A percentile compares a stretch with the other conserved stretches of the same genome.
Evolutionary conservation across 2,888 invertebrate species (phyloP).

Genomic region (Pherbina coryleti): DNA sequence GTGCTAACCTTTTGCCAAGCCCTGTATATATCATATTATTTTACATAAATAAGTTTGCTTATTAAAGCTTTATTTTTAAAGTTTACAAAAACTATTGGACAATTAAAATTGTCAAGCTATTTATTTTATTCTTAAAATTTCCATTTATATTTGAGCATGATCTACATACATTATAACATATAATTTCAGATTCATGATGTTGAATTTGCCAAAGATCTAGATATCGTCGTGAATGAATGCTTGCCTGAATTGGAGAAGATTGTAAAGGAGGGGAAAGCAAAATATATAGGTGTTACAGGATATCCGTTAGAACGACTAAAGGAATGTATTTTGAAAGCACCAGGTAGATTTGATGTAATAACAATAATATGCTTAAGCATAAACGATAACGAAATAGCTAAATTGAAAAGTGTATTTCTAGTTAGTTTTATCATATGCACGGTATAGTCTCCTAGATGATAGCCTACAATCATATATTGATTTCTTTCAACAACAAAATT

Average conservation of each 20-base stretch:
- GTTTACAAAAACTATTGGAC: too few species aligned
- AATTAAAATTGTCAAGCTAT: too few species aligned
- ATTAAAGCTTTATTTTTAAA: too few species aligned
- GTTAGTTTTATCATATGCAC: conserved; percentile 75
- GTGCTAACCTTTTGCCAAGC: too few species aligned
- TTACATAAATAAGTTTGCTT: too few species aligned
- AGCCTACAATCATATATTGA: conserved; percentile 81
- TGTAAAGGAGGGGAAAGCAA: conserved; percentile 79
- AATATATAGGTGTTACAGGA: conserved; percentile 87
- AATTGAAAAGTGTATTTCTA: conserved; percentile 27
- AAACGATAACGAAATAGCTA: background rate
- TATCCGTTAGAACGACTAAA: conserved; percentile 85
- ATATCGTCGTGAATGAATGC: conserved; percentile 86
- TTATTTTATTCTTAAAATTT: too few species aligned
- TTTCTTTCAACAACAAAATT: conserved; percentile 71
- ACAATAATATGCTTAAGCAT: background rate
- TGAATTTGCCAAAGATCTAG: conserved; percentile 84
- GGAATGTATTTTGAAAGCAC: conserved; percentile 78
- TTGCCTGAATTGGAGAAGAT: conserved; percentile 84
- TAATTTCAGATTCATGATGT: conserved; percentile 86
- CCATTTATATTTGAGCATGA: too few species aligned
- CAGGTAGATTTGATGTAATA: conserved; percentile 66
- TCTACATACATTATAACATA: too few species aligned
- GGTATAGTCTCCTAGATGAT: conserved; percentile 85
- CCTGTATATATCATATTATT: too few species aligned